Evolutionary conservation across 2,113 vertebrate species (phyloP).

Genomic region (Chaetodon auriga): DNA sequence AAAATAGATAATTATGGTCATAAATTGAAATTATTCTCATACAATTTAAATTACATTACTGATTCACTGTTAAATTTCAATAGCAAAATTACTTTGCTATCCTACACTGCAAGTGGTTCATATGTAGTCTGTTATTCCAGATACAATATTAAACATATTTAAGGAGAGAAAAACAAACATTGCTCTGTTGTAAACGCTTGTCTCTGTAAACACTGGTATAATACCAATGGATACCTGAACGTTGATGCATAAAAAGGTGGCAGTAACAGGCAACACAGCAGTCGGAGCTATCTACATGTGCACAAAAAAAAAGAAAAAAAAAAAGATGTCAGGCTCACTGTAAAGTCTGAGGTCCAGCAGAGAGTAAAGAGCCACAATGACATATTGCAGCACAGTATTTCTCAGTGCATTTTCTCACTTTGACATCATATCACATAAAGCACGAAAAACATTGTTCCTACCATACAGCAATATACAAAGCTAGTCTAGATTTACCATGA

Average conservation of each 20-base stretch:
- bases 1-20: neutral
- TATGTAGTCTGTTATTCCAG: constrained; percentile 24
- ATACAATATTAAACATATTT: constrained; percentile 36
- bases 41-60: constrained; percentile 33
- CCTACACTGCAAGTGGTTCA: constrained; percentile 49
- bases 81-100: constrained; percentile 21
- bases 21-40: constrained; percentile 16
- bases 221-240: constrained; percentile 64
- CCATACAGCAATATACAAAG: constrained; percentile 71
- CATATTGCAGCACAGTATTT: constrained; percentile 67
- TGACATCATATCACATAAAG: constrained; percentile 78
- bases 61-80: constrained; percentile 32
- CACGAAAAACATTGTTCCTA: constrained; percentile 71
- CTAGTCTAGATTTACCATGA: constrained; percentile 62
- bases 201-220: constrained; percentile 69
- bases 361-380: constrained; percentile 64
- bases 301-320: constrained; percentile 36
- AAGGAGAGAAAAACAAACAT: constrained; percentile 48
- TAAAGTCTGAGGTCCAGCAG: constrained; percentile 55
- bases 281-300: constrained; percentile 59
- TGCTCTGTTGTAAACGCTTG: constrained; percentile 70
- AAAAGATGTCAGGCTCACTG: constrained; percentile 50
- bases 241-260: constrained; percentile 63
- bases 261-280: constrained; percentile 58
- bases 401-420: constrained; percentile 77